Evolutionary conservation across 2,113 vertebrate species (phyloP).

Genomic region (Myotis yumanensis): DNA sequence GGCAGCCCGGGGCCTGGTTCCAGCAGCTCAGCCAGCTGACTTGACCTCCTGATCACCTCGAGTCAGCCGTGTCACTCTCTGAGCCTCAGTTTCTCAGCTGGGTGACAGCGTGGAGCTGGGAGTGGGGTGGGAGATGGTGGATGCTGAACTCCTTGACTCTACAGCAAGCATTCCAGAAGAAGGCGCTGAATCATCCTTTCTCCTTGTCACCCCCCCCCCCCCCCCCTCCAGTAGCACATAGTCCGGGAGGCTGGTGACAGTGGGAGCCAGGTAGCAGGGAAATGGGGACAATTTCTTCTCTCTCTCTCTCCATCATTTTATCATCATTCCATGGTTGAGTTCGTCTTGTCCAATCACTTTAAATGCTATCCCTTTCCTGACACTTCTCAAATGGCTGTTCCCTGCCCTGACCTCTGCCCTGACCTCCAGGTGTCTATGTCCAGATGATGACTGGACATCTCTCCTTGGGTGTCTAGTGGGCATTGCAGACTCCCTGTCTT

Average conservation of each 20-base stretch:
- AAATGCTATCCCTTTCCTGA: neutral
- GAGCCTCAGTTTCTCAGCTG: neutral
- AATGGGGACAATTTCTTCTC: rapidly evolving
- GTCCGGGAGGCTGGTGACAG: rapidly evolving
- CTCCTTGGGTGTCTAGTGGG: neutral
- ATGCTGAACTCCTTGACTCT: neutral
- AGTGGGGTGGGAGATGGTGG: neutral
- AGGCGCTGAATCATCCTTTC: neutral
- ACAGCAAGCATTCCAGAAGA: neutral
- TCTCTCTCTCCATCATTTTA: too few relatives aligned
- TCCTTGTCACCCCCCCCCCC: neutral
- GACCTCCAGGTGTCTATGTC: neutral
- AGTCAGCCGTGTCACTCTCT: neutral
- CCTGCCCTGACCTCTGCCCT: neutral
- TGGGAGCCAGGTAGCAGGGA: neutral
- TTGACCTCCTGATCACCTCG: neutral
- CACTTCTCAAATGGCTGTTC: neutral
- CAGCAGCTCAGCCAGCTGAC: neutral
- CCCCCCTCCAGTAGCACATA: rapidly evolving
- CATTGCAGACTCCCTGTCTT: rapidly evolving
- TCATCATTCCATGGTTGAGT: too few relatives aligned
- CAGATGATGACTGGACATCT: rapidly evolving
- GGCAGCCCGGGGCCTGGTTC: neutral
- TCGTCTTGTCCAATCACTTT: neutral
- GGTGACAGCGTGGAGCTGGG: rapidly evolving